Evolutionary conservation across 2,797 vertebrate species (phyloP), one percentile per base, ranked within the genome.

Genomic region (Neomorphus geoffroyi): DNA sequence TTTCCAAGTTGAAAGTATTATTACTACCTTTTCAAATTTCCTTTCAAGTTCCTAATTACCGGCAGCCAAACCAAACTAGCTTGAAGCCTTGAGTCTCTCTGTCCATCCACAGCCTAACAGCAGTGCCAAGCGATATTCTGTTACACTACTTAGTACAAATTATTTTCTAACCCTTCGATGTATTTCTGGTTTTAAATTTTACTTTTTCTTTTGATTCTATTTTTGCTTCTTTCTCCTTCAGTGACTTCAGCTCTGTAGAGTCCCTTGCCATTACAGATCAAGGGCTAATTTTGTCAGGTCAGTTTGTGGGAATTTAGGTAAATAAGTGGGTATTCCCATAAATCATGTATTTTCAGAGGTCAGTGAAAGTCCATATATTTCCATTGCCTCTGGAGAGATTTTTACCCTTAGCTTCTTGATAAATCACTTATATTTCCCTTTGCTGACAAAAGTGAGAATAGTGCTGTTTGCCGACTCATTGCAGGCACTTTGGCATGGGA

Each of bases 31-130:
- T 95, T 85, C 67, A 71, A 39, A 81, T 88, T 85, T 80, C 70
- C 77, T 94, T 95, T 97, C 79, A 69, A 83, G 69, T 57, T 83
- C 79, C 72, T 95, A 83, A 95, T 94, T 94, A 46, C 65, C 80
- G 81, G 93, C 56, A 84, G 87, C 94, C 91, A 96, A 88, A 91
- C 64, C 57, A 96, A 93, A 94, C 67, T 64, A 67, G 70, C 54
- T 92, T 27, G 85, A 94, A 96, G 78, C 82, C 37, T 39, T 75
- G 14, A 84, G 43, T 65, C 27, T 79, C 65, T 78, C 66, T 90
- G 82, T 90, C 92, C 90, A 73, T 95, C 74, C 67, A 28, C 58
- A 88, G 85, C 43, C 39, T 46, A 23, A 81, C 35, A 70, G 67
- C 66, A n/a, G 54, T 92, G 88, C 86, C 95, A 94, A 90, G 80